Base-by-base conservation (phyloP, 2,888 invertebrate genomes). In the Melinaea marsaeus region DNA sequence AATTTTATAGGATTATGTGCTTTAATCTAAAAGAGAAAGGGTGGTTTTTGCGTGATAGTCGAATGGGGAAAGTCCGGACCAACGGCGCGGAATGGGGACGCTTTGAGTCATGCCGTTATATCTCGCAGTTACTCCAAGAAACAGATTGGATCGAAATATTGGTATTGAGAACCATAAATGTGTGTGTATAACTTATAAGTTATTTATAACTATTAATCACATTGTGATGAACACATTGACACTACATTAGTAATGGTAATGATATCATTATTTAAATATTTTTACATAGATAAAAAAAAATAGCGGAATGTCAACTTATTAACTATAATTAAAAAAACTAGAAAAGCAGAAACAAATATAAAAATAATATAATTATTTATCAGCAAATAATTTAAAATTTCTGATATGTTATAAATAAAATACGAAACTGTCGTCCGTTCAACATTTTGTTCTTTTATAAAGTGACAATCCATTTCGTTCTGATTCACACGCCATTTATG, bases 71-170 rank as follows among this genome's bases (percentile, higher is more conserved):
- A 83, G 82, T 79, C 67, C 71, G 71, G 67, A 67, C 72, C 76
- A 76, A 69, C 75, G 70, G 76, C 77, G 75, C 78, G 78, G 72
- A 83, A 83, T 80, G 80, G 71, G 81, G 74, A 62, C 82, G 69
- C 60, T 62, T 64, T 73, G 74, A 69, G 58, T 71, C 71, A 72
- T 61, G 58, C 68, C 65, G 68, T 68, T 69, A 68, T 63, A 58
- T 58, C 42, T 22, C 60, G 63, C 66, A 62, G 56, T 68, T 64
- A 63, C 58, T 51, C 7, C 32, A 32, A 32, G 51, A 32, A 51
- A 48, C 48, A 48, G n/a, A 48, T 48, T 13, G 48, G 48, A n/a
- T 48, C 13, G 48, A n/a, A 48, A 48, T 48, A 48, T 22, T 48
- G 48, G 6, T 13, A 48, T n/a, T 48, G n/a, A n/a, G 13, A 22